phyloP scores from a whole-genome alignment of 2,888 invertebrate genomes.

The Eupithecia vulgata region DNA sequence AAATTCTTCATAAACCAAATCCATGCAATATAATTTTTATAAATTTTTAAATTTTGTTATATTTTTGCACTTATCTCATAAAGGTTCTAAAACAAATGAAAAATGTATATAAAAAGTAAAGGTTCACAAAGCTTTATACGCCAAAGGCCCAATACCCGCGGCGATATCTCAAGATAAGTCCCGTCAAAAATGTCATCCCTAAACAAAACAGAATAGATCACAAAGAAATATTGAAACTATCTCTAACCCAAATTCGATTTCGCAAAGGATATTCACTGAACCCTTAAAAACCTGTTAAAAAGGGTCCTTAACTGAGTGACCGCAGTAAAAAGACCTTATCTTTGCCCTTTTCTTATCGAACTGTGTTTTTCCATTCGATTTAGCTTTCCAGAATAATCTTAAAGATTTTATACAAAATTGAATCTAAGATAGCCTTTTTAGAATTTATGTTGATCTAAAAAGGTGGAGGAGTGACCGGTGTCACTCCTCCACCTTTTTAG shows the following conservation, averaged over 20 bases:
- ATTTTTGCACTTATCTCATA: too few relatives aligned
- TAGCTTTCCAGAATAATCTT: conserved; percentile 49
- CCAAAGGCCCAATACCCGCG: neutral
- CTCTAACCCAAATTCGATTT: conserved; percentile 46
- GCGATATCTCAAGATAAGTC: neutral
- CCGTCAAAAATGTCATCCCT: neutral
- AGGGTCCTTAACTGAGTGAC: conserved; percentile 52
- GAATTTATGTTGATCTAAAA: conserved; percentile 20
- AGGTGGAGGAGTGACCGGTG: conserved; percentile 20
- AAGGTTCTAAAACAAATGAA: too few relatives aligned
- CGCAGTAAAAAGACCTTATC: conserved; percentile 58
- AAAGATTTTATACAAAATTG: conserved; percentile 30
- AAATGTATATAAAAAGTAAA: neutral
- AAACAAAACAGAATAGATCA: conserved; percentile 29
- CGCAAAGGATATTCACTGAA: conserved; percentile 50
- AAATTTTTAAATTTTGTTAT: too few relatives aligned
- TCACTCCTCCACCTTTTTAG: too few relatives aligned
- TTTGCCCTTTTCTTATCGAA: conserved; percentile 57
- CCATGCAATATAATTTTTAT: too few relatives aligned
- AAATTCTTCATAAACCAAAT: too few relatives aligned
- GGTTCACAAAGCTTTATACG: neutral
- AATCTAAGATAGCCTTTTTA: conserved; percentile 28
- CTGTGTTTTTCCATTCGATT: conserved; percentile 65
- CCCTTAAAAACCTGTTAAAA: conserved; percentile 59
- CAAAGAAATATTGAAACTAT: conserved; percentile 39